Evolutionary conservation across 2,888 invertebrate species (phyloP).

Genomic region (Caenorhabditis zanzibari): DNA sequence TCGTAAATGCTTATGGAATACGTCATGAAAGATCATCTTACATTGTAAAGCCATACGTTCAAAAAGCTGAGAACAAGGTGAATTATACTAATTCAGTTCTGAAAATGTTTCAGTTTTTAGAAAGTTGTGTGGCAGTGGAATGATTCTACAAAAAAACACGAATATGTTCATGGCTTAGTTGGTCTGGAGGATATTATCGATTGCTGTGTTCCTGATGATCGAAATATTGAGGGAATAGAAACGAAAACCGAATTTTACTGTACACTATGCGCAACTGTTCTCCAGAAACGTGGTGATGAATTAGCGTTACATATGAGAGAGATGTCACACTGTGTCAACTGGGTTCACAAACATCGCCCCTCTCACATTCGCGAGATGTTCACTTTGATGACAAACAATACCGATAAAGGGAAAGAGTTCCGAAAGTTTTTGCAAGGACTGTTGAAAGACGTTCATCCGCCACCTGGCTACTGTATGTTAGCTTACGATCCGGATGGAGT

Average conservation of each 20-base stretch:
- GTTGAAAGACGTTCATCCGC: conserved; percentile 65
- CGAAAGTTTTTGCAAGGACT: conserved; percentile 36
- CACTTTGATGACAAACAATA: conserved; percentile 8
- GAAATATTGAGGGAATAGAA: background rate
- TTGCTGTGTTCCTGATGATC: conserved; percentile 13
- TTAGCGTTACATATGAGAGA: conserved; percentile 70
- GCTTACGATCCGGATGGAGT: conserved; percentile 73
- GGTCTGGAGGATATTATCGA: conserved; percentile 73
- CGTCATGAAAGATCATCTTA: conserved; percentile 44
- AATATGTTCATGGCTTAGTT: conserved; percentile 67
- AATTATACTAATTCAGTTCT: no score
- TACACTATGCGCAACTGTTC: conserved; percentile 57
- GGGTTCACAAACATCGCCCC: conserved; percentile 67
- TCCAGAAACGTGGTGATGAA: conserved; percentile 50
- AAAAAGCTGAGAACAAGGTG: conserved; percentile 68
- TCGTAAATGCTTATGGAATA: conserved; percentile 46
- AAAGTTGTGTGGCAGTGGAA: conserved; percentile 73
- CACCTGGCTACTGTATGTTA: conserved; percentile 67
- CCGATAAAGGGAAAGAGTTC: conserved; percentile 48
- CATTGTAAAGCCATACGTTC: conserved; percentile 70
- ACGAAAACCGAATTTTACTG: conserved; percentile 67
- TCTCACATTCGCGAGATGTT: conserved; percentile 58
- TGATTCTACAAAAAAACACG: conserved; percentile 48
- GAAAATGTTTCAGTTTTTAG: conserved; percentile 42
- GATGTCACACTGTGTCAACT: conserved; percentile 64